Conservation (phyloP, 2,113 vertebrate genomes). For the Forbesichthys agassizii region DNA sequence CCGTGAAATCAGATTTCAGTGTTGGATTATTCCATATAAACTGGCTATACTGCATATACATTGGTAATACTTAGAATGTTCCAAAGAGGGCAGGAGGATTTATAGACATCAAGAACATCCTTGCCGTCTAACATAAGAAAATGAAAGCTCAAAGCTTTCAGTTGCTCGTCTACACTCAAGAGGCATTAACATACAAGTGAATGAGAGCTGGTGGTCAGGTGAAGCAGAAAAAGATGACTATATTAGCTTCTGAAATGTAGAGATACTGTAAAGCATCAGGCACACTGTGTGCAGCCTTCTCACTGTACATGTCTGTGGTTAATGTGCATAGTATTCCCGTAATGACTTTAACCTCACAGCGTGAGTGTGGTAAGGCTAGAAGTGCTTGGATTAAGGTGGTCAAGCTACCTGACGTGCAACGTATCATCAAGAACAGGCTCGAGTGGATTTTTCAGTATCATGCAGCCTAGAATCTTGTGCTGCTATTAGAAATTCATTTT, state of each 20-base stretch:
- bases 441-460: constrained; percentile 7
- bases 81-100: constrained; percentile 30
- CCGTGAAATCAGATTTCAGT: constrained; percentile 28
- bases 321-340: constrained; percentile 58
- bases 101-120: constrained; percentile 25
- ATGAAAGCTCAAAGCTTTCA: constrained; percentile 20
- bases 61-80: background rate
- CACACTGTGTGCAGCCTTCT: constrained; percentile 24
- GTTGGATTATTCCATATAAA: constrained; percentile 18
- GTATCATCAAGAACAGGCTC: background rate
- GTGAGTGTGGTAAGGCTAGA: constrained; percentile 42
- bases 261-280: constrained; percentile 19
- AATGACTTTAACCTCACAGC: constrained; percentile 18
- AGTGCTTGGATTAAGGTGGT: constrained; percentile 49
- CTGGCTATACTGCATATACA: constrained; percentile 39
- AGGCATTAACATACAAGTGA: constrained; percentile 43
- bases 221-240: constrained; percentile 18
- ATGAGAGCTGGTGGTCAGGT: constrained; percentile 31
- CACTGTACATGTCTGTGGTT: constrained; percentile 5
- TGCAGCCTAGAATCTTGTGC: constrained; percentile 20
- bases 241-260: constrained; percentile 18
- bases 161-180: constrained; percentile 15
- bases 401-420: constrained; percentile 22
- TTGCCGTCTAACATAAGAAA: constrained; percentile 3
- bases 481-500: constrained; percentile 48